Conservation (phyloP, 53 echinoderm and acorn worm species). For the Holothuria leucospilota region DNA sequence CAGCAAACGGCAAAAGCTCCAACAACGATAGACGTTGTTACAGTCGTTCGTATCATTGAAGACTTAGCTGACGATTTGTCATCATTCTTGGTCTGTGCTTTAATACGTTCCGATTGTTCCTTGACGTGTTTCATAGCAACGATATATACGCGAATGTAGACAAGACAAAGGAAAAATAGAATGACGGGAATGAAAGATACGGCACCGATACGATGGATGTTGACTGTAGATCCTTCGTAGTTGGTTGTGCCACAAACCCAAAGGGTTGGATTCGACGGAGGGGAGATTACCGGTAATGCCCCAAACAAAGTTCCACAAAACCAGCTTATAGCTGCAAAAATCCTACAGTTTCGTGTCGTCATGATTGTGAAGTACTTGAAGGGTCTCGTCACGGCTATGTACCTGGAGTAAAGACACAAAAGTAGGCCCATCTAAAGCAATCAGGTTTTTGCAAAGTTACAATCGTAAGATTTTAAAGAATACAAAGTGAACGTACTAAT, state of each 20-base stretch:
- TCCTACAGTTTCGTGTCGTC: conserved; percentile 32
- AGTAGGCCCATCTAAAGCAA: background rate
- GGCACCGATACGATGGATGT: background rate
- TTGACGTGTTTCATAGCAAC: background rate
- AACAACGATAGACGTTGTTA: conserved; percentile 34
- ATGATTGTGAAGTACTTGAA: conserved; percentile 28
- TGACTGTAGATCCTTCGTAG: background rate
- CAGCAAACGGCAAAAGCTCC: conserved; percentile 37
- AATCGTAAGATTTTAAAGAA: too few relatives aligned
- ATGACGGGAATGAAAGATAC: background rate
- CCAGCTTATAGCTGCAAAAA: background rate
- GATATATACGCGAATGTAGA: conserved; percentile 8
- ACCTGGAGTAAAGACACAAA: background rate
- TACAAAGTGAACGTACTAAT: too few relatives aligned
- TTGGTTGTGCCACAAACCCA: conserved; percentile 50
- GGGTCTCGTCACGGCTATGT: conserved; percentile 37
- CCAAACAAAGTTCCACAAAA: background rate
- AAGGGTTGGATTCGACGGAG: conserved; percentile 33
- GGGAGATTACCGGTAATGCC: background rate
- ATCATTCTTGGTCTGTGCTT: background rate
- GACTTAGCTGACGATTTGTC: background rate
- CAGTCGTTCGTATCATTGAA: background rate
- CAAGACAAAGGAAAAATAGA: background rate
- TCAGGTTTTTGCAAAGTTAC: too few relatives aligned
- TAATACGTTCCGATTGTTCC: conserved; percentile 10